Evolutionary conservation across 2,888 invertebrate genomes (phyloP), one percentile per base, ranked within the genome.

Genomic region (Tineola bisselliella): DNA sequence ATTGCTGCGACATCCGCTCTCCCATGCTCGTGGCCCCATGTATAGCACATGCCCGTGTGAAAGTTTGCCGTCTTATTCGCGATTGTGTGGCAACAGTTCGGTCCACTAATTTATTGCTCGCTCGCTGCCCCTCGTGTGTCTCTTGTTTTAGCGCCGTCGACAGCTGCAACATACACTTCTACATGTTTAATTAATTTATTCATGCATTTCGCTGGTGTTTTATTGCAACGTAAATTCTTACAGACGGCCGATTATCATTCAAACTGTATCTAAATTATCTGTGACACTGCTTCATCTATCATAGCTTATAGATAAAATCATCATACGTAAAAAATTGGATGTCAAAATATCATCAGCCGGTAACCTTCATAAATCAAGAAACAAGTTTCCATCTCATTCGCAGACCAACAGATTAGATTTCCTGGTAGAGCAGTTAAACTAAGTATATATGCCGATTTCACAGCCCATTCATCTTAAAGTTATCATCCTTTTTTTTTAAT

Each of bases 1-100:
- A 86, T 84, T 83, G 83, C 81, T 75, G 71, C 78, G 81, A 80
- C 84, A 84, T 84, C 84, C 86, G 84, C 73, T 71, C 72, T 60
- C 60, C 31, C 60, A 52, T 15, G 31, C 33, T 31, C 59, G 18
- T 17, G 59, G 13, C 43, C 61, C 43, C 19, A 31, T 44, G 58
- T 15, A 18, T n/a, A 15, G 33, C n/a, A 30, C 68, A 65, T 61
- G 60, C 64, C 65, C 67, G 84, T 84, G 84, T 84, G 84, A 84
- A 84, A 84, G 82, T 83, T 80, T 73, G 75, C 57, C 56, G 33
- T 19, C 25, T 54, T 25, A 54, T 25, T 19, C n/a, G 25, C 54
- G 54, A 48, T 38, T 54, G 54, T 25, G 54, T n/a, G 17, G 4
- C 4, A 25, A 54, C 54, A 54, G 12, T 54, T 54, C 54, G 54